Evolutionary conservation across 2,797 vertebrate species (phyloP).

Genomic region (Lophius americanus): DNA sequence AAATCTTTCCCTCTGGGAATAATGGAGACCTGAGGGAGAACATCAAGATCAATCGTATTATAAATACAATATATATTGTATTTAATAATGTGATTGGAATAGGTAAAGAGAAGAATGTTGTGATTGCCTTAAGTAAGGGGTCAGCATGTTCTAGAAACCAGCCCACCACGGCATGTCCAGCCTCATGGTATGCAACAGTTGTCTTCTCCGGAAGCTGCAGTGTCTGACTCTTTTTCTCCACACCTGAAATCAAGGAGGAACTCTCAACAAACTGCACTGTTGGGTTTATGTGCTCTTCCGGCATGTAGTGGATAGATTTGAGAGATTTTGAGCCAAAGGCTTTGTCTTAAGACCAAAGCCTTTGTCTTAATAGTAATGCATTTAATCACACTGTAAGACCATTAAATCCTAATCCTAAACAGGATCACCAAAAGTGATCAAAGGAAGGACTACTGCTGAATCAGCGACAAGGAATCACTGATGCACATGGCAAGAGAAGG

Average conservation of each 20-base stretch:
- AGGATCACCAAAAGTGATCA: too few species aligned
- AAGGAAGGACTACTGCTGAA: too few species aligned
- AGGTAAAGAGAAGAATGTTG: not conserved
- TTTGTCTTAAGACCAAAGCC: not conserved
- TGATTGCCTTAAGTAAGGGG: slow-evolving; percentile 89
- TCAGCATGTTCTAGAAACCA: slow-evolving; percentile 97
- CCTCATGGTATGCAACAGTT: slow-evolving; percentile 94
- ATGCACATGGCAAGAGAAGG: too few species aligned
- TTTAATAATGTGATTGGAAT: not conserved
- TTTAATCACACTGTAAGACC: too few species aligned
- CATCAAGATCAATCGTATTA: not conserved
- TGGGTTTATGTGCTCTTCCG: not conserved
- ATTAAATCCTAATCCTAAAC: too few species aligned
- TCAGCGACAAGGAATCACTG: too few species aligned
- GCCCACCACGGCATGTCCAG: slow-evolving; percentile 92
- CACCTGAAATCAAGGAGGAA: slow-evolving; percentile 73
- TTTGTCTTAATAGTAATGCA: too few species aligned
- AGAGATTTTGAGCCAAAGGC: not conserved
- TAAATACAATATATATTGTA: not conserved
- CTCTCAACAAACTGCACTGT: not conserved
- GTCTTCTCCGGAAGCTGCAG: slow-evolving; percentile 92
- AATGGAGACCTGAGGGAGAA: slow-evolving; percentile 88
- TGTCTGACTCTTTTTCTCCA: slow-evolving; percentile 94
- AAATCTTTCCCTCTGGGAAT: slow-evolving; percentile 93
- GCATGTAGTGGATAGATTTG: not conserved